Base-by-base conservation (phyloP, 1,140 invertebrate genomes). In the Procambarus virginalis region DNA sequence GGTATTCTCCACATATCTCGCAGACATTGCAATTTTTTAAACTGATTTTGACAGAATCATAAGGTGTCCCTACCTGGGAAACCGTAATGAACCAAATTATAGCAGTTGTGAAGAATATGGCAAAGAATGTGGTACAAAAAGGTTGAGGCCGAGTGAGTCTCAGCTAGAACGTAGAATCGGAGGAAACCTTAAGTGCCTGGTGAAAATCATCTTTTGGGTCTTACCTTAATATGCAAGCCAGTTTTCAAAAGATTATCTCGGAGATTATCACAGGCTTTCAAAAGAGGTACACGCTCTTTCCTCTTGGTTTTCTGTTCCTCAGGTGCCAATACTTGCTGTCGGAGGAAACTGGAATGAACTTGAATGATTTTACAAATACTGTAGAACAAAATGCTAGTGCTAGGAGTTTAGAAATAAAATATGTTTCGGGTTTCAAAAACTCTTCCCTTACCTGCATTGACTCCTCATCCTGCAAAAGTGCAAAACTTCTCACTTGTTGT, bases 261-360 rank as follows among this genome's bases (percentile, higher is more conserved):
- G 2, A 96, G 94, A 60, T 95, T 93, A 94, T 98, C 97, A 94
- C 97, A 97, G 51, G 96, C 95, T 86, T 93, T 93, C 76, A 98
- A 94, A n/a, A 97, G 91, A 94, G 93, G 96, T 95, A 45, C 78
- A 90, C 91, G 92, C 92, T 75, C 94, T 92, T 75, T 70, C 80
- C 89, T 93, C 92, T 84, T 81, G 73, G 86, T 81, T 89, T 92
- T 70, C 84, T 78, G 82, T 88, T 89, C 91, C 91, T 91, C 77
- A 73, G 78, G n/a, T 55, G 51, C 95, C 92, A 34, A 95, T 95
- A 93, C 95, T 94, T 58, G 93, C 93, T 92, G 96, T 94, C 10
- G 96, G 94, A 34, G 93, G 93, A 86, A 93, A 94, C 77, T 96
- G 17, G 2, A 22, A 20, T 10, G 9, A 48, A 2, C n/a, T 22